Conservation (phyloP, 2,888 invertebrate genomes). For the Tenthredo notha region DNA sequence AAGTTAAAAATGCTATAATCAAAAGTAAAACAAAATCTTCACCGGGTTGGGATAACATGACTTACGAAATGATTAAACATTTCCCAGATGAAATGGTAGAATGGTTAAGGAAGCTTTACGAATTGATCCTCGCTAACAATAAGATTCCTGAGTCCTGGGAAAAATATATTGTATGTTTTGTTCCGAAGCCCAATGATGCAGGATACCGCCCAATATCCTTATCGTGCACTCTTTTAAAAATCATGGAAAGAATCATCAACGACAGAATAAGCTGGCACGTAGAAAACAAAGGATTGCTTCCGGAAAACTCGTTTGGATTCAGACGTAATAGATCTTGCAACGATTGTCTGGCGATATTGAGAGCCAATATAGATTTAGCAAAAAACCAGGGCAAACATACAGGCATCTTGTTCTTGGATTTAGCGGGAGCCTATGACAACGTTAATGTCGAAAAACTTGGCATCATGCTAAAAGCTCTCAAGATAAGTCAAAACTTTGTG, state of each 20-base stretch:
- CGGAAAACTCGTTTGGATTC: not conserved
- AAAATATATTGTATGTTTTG: not conserved
- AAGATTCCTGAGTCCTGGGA: not conserved
- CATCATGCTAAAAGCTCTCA: not conserved
- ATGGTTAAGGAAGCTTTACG: no score
- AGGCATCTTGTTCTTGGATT: not conserved
- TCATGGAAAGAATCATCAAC: not conserved
- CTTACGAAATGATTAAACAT: no score
- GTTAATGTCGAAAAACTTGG: not conserved
- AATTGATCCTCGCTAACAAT: no score
- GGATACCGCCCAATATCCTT: not conserved
- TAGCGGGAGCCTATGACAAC: not conserved
- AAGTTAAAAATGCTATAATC: no score
- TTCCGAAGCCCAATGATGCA: not conserved
- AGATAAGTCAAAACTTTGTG: not conserved
- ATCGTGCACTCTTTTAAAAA: not conserved
- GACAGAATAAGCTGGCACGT: not conserved
- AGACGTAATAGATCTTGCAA: not conserved
- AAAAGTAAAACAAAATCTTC: no score
- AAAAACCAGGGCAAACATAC: not conserved
- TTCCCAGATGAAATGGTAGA: no score
- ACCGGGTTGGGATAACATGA: no score
- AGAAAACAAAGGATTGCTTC: not conserved
- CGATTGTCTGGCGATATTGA: not conserved
- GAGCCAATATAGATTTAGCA: not conserved